Evolutionary conservation across 2,888 invertebrate genomes (phyloP).

Genomic region (Gibbula magus): DNA sequence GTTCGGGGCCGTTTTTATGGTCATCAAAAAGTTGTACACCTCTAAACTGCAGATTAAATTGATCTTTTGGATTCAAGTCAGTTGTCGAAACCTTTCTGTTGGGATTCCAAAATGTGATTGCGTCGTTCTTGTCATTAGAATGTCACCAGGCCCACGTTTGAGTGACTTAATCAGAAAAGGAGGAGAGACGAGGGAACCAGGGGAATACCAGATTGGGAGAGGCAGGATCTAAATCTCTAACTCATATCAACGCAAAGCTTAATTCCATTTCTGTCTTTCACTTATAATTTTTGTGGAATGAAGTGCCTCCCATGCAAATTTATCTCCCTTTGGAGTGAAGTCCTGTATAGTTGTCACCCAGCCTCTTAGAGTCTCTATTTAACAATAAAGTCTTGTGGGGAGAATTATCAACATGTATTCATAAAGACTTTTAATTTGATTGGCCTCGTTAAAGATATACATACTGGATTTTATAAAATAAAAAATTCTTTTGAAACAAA

Average conservation of each 20-base stretch:
- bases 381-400: too few relatives aligned
- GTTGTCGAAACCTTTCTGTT: not conserved
- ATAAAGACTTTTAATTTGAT: too few relatives aligned
- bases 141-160: not conserved
- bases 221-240: not conserved
- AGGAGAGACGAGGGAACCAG: not conserved
- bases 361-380: too few relatives aligned
- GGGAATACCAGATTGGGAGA: conserved; percentile 1
- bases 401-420: too few relatives aligned
- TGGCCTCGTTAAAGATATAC: too few relatives aligned
- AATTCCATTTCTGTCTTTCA: not conserved
- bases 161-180: conserved; percentile 10
- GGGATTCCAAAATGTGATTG: conserved; percentile 15
- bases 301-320: too few relatives aligned
- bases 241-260: not conserved
- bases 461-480: too few relatives aligned
- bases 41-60: conserved; percentile 8
- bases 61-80: conserved; percentile 4
- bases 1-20: not conserved
- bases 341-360: too few relatives aligned
- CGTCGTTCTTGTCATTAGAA: not conserved
- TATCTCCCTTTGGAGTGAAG: too few relatives aligned
- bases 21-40: conserved; percentile 16
- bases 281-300: not conserved
- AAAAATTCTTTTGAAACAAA: too few relatives aligned